phyloP scores from a whole-genome alignment of 2,888 invertebrate genomes.

The Schizotus pectinicornis region DNA sequence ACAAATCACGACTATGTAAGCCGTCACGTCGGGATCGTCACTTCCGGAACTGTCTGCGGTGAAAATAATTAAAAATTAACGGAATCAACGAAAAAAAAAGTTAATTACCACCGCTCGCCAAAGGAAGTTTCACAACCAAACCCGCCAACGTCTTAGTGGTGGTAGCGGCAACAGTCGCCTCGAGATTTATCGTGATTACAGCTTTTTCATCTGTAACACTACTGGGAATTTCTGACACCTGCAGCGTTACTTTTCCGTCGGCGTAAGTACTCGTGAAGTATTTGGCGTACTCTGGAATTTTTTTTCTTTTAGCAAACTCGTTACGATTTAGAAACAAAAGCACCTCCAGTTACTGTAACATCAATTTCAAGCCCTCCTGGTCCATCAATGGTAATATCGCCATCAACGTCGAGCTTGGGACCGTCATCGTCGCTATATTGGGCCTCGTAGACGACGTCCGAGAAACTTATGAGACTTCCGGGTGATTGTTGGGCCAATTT shows the following conservation, averaged over 20 bases:
- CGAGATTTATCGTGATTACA: conserved; percentile 1
- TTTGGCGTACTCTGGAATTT: conserved; percentile 6
- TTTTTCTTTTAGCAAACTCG: too few relatives aligned
- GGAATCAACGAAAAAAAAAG: not conserved
- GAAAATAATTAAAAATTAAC: not conserved
- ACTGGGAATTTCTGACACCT: not conserved
- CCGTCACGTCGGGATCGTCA: not conserved
- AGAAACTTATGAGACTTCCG: too few relatives aligned
- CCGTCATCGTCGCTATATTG: too few relatives aligned
- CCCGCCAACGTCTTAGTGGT: not conserved
- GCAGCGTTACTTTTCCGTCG: not conserved
- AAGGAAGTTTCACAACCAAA: conserved; percentile 4
- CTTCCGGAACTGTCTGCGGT: not conserved
- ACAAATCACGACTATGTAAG: not conserved
- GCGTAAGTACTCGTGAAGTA: not conserved
- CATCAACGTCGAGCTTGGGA: too few relatives aligned
- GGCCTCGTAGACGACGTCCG: too few relatives aligned
- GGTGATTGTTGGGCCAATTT: too few relatives aligned
- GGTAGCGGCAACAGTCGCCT: not conserved
- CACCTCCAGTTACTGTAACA: too few relatives aligned
- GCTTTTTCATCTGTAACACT: not conserved
- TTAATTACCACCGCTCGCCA: not conserved
- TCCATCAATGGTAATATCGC: too few relatives aligned
- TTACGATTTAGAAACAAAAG: too few relatives aligned
- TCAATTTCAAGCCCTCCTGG: too few relatives aligned